phyloP scores from a whole-genome alignment of 2,113 vertebrate species.

The Myiozetetes cayanensis region DNA sequence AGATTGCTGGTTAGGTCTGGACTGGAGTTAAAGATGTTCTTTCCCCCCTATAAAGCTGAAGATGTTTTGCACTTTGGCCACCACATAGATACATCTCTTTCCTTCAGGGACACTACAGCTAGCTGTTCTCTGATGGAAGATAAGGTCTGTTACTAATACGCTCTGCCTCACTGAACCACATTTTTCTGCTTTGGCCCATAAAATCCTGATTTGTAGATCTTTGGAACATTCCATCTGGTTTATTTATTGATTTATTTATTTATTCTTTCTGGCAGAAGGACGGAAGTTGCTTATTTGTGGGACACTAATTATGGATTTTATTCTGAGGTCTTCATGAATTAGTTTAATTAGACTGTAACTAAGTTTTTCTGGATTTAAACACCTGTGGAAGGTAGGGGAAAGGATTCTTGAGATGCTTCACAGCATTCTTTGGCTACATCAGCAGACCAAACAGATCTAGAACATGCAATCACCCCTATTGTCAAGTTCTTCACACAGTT shows the following conservation, averaged over 20 bases:
- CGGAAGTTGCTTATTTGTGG: background rate
- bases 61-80: background rate
- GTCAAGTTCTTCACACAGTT: background rate
- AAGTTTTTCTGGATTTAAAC: background rate
- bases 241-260: slow-evolving; percentile 28
- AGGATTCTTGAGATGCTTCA: background rate
- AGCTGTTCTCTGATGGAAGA: slow-evolving; percentile 49
- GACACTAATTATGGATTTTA: background rate
- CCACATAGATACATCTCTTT: background rate
- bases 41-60: background rate
- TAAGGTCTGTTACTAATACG: slow-evolving; percentile 20
- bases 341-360: background rate
- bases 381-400: background rate
- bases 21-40: background rate
- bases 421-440: background rate
- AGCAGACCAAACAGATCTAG: background rate
- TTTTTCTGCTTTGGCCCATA: slow-evolving; percentile 10
- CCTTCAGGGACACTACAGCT: background rate
- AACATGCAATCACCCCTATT: background rate
- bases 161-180: background rate
- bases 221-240: slow-evolving; percentile 23
- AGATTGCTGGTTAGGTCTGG: background rate
- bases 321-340: background rate
- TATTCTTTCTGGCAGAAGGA: background rate
- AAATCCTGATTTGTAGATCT: slow-evolving; percentile 23